phyloP scores from a whole-genome alignment of 2,888 invertebrate genomes.

The Agriopis aurantiaria region DNA sequence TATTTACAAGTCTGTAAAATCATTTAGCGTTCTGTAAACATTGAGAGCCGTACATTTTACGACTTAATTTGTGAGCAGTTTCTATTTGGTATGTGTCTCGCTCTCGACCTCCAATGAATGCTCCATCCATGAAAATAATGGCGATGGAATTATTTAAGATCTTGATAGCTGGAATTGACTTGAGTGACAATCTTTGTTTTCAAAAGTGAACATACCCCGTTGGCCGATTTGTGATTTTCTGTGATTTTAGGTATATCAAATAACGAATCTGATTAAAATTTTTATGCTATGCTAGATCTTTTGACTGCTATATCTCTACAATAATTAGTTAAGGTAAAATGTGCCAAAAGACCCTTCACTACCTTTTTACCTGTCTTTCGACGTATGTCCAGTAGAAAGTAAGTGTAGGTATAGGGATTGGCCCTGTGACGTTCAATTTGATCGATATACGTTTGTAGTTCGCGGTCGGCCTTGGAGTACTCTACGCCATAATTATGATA shows the following conservation, averaged over 20 bases:
- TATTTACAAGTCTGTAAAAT: constrained; percentile 37
- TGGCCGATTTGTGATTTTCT: no score
- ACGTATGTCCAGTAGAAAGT: constrained; percentile 31
- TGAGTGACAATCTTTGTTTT: neutral
- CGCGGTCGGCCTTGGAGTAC: constrained; percentile 57
- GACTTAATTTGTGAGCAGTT: constrained; percentile 32
- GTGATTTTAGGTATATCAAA: no score
- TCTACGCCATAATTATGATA: constrained; percentile 55
- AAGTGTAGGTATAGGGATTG: constrained; percentile 20
- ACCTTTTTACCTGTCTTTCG: constrained; percentile 22
- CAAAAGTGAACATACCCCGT: no score
- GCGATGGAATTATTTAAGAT: constrained; percentile 1
- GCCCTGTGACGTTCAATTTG: constrained; percentile 51
- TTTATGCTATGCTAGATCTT: neutral
- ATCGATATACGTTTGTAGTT: constrained; percentile 57
- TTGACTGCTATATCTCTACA: neutral
- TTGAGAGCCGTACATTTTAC: constrained; percentile 32
- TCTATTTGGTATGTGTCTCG: constrained; percentile 34
- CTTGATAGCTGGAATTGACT: neutral
- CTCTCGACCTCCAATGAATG: constrained; percentile 33
- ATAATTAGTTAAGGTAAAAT: neutral
- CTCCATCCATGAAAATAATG: constrained; percentile 7
- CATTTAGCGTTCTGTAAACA: constrained; percentile 40
- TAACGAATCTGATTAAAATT: no score
- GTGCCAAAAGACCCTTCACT: neutral